These are phyloP conservation scores for Caenorhabditis inopinata DNA, from an alignment of 1,140 invertebrate species.

Conservation along the genomic window DNA sequence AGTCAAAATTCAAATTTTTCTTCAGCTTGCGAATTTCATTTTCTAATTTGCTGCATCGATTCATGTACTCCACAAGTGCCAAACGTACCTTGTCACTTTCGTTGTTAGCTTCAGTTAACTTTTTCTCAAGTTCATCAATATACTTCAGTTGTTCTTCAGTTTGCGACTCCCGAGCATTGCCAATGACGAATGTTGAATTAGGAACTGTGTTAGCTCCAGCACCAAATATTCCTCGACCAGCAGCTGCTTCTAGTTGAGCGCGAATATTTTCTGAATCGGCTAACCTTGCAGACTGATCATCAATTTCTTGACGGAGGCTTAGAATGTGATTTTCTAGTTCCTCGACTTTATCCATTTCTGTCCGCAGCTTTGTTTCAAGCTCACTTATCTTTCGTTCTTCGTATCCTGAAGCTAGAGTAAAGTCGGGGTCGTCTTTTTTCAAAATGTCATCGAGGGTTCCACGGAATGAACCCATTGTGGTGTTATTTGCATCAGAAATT, in stretches of 20 bases:
- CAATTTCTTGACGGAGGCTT: neutral
- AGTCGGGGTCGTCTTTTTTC: constrained; percentile 3
- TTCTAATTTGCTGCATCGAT: neutral
- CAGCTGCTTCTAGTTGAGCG: neutral
- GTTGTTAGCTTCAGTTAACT: neutral
- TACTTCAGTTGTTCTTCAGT: neutral
- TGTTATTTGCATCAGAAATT: neutral
- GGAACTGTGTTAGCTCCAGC: neutral
- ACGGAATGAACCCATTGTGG: neutral
- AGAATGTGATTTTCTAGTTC: neutral
- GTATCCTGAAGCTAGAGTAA: neutral
- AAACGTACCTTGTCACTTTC: neutral
- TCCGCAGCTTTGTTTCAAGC: neutral
- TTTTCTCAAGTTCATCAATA: neutral
- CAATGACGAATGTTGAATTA: neutral
- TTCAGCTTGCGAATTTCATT: neutral
- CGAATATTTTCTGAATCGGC: neutral
- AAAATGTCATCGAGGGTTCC: constrained; percentile 1
- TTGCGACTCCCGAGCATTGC: neutral
- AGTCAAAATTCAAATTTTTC: neutral
- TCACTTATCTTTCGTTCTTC: neutral
- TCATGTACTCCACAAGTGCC: constrained; percentile 7
- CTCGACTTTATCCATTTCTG: neutral
- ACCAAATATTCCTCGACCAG: neutral
- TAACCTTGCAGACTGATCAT: neutral